Evolutionary conservation across 2,113 vertebrate genomes (phyloP), one percentile per base, ranked within the genome.

Genomic region (Oxyruncus cristatus): DNA sequence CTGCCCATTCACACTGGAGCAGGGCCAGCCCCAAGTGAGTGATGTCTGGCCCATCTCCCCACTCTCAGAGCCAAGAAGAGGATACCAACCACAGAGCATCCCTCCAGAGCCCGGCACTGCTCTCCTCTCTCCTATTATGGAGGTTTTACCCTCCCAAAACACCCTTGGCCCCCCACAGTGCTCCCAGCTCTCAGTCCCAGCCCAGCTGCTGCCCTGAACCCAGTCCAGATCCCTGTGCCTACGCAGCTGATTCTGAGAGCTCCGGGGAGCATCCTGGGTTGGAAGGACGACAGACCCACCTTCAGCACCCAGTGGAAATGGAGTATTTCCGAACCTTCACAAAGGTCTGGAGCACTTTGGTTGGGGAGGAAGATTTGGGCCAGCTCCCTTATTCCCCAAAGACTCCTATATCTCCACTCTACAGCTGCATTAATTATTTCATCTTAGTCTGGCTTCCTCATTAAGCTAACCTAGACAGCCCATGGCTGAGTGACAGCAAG

Each of bases 341-440:
- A 7, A 91, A 82, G 56, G 42, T 28, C 72, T 81, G 59, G 88
- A 92, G 52, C 0, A 0, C 63, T 81, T 50, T 2, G 5, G 35
- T 2, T 73, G 83, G 49, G n/a, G 88, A 82, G 55, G 46, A 85
- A 95, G 76, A 74, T 72, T 76, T 80, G 55, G 91, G 89, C 94
- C 91, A 95, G 80, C 65, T 92, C 42, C 17, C 44, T 84, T 68
- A 92, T 86, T 81, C 93, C 88, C 92, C 19, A 27, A 77, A 85
- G 91, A 68, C 83, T 92, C 56, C 81, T 71, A 75, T 39, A 89
- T 93, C 65, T 86, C 68, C 30, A 70, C 74, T 92, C 55, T 82
- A 88, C 97, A 97, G 95, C 95, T 96, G 92, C 74, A 87, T 87
- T 80, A 97, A 91, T 97, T 96, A 88, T 95, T 92, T 96, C 95